Evolutionary conservation across 1,140 invertebrate genomes (phyloP).

Genomic region (Cyrtorhinus lividipennis): DNA sequence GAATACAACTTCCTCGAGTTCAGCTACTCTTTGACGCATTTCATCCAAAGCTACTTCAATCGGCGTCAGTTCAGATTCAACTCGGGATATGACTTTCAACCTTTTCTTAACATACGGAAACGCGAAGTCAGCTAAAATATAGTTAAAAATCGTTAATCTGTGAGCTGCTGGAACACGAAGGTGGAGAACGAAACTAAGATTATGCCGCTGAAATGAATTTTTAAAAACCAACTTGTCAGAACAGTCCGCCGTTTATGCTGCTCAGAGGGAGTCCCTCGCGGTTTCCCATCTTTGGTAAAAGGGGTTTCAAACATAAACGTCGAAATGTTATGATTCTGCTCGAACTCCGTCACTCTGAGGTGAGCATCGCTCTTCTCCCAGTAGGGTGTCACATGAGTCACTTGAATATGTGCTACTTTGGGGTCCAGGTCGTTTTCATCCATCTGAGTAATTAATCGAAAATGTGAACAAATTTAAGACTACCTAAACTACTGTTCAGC

Average conservation of each 20-base stretch:
- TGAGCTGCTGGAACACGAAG: too few relatives aligned
- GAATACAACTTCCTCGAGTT: conserved; percentile 70
- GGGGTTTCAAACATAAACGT: conserved; percentile 87
- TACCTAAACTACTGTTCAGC: conserved; percentile 54
- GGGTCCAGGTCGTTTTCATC: conserved; percentile 58
- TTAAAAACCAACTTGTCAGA: conserved; percentile 47
- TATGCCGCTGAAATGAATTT: neutral
- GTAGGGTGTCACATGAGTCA: conserved; percentile 71
- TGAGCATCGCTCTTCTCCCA: conserved; percentile 49
- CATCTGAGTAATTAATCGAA: conserved; percentile 41
- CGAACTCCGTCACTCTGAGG: conserved; percentile 57
- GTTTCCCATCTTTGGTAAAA: conserved; percentile 66
- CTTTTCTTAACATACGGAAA: conserved; percentile 89
- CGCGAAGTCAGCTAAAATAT: conserved; percentile 51
- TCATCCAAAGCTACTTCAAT: conserved; percentile 90
- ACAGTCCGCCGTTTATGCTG: conserved; percentile 79
- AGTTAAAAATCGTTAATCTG: conserved; percentile 14
- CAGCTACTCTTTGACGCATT: conserved; percentile 69
- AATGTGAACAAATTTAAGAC: neutral
- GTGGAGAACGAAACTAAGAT: too few relatives aligned
- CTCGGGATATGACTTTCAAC: conserved; percentile 54
- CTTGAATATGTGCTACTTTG: conserved; percentile 80
- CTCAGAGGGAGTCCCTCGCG: conserved; percentile 65
- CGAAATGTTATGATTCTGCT: conserved; percentile 71
- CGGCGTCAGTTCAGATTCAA: conserved; percentile 65